These are phyloP conservation scores for Drosophila buzzatii DNA, from an alignment of 2,888 invertebrate species.

Conservation along the genomic window DNA sequence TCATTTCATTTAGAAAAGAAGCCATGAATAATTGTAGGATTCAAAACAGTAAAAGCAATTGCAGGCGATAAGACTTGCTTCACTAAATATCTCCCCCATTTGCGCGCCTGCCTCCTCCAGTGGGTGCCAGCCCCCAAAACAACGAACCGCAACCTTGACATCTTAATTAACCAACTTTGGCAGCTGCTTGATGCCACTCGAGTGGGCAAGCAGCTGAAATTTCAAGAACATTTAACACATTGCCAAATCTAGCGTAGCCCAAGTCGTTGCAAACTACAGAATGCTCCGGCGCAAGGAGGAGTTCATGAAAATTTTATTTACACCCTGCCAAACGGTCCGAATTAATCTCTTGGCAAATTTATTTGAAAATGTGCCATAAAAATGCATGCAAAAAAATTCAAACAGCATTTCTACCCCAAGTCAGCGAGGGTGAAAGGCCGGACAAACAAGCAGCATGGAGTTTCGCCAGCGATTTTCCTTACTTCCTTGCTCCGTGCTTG, in stretches of 20 bases:
- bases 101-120: background rate
- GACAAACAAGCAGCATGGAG: conserved; percentile 73
- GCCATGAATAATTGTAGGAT: background rate
- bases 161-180: conserved; percentile 74
- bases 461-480: conserved; percentile 45
- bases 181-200: conserved; percentile 68
- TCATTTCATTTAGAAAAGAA: background rate
- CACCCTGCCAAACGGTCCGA: conserved; percentile 80
- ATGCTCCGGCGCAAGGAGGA: conserved; percentile 61
- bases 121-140: conserved; percentile 15
- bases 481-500: conserved; percentile 54
- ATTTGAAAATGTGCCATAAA: conserved; percentile 81
- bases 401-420: conserved; percentile 31
- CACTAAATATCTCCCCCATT: background rate
- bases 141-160: conserved; percentile 67
- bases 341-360: conserved; percentile 81
- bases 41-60: background rate
- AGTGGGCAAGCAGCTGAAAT: conserved; percentile 65
- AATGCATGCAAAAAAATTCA: conserved; percentile 67
- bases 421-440: conserved; percentile 41
- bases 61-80: background rate
- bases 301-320: conserved; percentile 80
- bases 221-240: conserved; percentile 80
- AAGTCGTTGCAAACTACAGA: conserved; percentile 35
- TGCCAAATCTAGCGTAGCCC: conserved; percentile 78